Evolutionary conservation across 2,113 vertebrate species (phyloP).

Genomic region (Sterna hirundo): DNA sequence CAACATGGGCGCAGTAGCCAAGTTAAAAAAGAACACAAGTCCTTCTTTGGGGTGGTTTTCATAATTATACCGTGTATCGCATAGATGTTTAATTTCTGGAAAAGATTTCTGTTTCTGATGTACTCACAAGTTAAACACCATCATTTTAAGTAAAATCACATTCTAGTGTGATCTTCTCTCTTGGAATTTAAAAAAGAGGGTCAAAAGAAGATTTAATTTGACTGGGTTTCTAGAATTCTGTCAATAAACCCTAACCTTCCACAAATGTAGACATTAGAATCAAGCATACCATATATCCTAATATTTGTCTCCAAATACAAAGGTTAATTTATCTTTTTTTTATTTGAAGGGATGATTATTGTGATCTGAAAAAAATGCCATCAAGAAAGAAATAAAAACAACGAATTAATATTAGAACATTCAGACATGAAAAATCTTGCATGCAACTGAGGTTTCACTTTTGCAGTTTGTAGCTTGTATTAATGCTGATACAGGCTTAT

Average conservation of each 20-base stretch:
- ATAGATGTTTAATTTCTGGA: not conserved
- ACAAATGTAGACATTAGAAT: not conserved
- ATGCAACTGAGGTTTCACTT: not conserved
- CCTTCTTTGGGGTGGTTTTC: not conserved
- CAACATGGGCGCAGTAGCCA: not conserved
- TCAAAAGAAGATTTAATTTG: not conserved
- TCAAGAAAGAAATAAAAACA: not conserved
- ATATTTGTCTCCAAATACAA: not conserved
- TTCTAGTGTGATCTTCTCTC: not conserved
- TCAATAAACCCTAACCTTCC: not conserved
- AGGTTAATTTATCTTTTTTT: not conserved
- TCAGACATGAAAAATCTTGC: not conserved
- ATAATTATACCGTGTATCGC: not conserved
- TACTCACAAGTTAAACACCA: not conserved
- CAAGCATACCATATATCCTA: not conserved
- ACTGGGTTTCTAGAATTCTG: not conserved
- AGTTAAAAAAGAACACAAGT: not conserved
- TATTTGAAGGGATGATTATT: not conserved
- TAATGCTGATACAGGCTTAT: not conserved
- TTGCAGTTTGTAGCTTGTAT: not conserved
- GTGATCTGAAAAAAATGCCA: not conserved
- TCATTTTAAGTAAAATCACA: not conserved
- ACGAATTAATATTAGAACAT: not conserved
- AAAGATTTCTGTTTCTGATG: not conserved
- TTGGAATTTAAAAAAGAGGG: not conserved